A percentile compares a stretch with the other conserved stretches of the same genome.
Conservation (phyloP, 2,113 vertebrate genomes). For the Notarius quadriscutis region DNA sequence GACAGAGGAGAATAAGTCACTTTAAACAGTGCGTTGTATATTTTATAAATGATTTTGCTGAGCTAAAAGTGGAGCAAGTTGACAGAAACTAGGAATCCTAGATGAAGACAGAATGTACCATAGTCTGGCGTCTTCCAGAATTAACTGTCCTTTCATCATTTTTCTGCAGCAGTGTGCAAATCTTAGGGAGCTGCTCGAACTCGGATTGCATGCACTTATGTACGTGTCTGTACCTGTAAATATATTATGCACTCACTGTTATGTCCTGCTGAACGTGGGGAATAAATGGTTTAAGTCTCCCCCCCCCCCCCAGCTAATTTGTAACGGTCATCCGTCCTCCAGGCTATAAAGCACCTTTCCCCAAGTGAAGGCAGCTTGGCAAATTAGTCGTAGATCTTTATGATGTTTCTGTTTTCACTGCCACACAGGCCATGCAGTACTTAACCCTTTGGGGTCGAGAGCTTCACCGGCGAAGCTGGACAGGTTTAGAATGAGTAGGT, state of each 20-base stretch:
- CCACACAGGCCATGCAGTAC: neutral
- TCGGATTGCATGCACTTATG: neutral
- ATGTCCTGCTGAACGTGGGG: neutral
- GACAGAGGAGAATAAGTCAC: neutral
- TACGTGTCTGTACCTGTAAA: neutral
- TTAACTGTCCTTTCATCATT: neutral
- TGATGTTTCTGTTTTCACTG: neutral
- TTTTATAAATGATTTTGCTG: slow-evolving; percentile 12
- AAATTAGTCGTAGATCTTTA: neutral
- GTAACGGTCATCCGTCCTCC: neutral
- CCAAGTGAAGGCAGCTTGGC: neutral
- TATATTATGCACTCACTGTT: neutral
- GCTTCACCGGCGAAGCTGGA: too few species aligned
- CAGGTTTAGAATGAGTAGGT: too few species aligned
- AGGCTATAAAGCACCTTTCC: neutral
- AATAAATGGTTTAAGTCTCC: neutral
- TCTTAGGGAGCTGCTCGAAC: neutral
- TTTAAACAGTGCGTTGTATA: neutral
- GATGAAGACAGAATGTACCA: neutral
- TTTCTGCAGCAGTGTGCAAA: neutral
- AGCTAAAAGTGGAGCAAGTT: neutral
- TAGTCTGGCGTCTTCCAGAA: neutral
- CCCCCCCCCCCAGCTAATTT: neutral
- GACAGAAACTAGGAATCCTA: neutral
- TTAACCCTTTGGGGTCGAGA: too few species aligned